Evolutionary conservation across 1,140 invertebrate genomes (phyloP), one percentile per base, ranked within the genome.

Genomic region (Pachyrhynchus sulphureomaculatus): DNA sequence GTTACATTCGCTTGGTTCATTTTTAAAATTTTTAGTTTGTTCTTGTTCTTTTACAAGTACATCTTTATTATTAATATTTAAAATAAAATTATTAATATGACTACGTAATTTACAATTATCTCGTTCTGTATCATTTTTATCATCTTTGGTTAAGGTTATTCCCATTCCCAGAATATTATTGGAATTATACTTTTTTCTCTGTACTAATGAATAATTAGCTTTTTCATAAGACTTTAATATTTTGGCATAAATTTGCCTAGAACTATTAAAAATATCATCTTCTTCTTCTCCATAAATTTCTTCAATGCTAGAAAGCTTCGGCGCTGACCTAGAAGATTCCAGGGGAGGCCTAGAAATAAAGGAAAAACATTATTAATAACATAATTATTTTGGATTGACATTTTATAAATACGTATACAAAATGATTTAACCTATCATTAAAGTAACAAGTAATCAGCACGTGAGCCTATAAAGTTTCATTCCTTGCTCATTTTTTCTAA

Each of bases 241-340:
- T 37, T 62, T 67, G 53, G 62, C 57, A 49, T 70, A 58, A 12
- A 54, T 68, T 42, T 57, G 66, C 33, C 62, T 33, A 36, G 64
- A 62, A 29, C 60, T 65, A 15, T 61, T 47, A 13, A 65, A 68
- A 9, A 88, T 84, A 54, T 89, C 87, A 52, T 91, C 89, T n/a
- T 58, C 55, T 69, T 91, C 88, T 71, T 91, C 90, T 51, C 91
- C 93, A 12, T 88, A 83, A 56, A 90, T 89, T 77, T 99, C 96
- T 72, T 96, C 92, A 62, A 99, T 99, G 20, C 91, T 87, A 52
- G 90, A 92, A 2, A 99, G 79, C 74, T 96, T 95, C 0, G 96
- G 96, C 4, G 96, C 96, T 32, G 92, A 95, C 75, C 96, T 96
- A 0, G 93, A 96, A 59, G 95, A 84, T 74, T 96, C 94, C 42